These are phyloP conservation scores for Rhinella marina DNA, from an alignment of 2,797 vertebrate genomes.

Conservation along the genomic window DNA sequence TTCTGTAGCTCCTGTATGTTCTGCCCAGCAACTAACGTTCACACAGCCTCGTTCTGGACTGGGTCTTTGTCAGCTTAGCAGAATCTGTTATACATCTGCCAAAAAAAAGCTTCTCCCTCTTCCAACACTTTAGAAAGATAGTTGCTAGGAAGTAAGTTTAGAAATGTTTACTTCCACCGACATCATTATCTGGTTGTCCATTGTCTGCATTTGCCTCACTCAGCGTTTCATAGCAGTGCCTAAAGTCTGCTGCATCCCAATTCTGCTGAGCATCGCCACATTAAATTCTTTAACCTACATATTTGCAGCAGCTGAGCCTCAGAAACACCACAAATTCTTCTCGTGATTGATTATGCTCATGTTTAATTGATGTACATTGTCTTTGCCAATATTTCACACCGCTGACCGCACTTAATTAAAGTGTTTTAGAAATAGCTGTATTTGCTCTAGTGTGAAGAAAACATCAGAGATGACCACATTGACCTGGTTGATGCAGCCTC, in stretches of 20 bases:
- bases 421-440: neutral
- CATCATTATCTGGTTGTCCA: constrained; percentile 37
- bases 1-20: constrained; percentile 14
- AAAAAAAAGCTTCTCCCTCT: neutral
- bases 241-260: constrained; percentile 24
- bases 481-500: neutral
- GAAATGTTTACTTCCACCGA: constrained; percentile 44
- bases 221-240: constrained; percentile 35
- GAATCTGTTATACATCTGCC: constrained; percentile 33
- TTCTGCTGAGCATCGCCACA: constrained; percentile 26
- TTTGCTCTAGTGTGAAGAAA: neutral
- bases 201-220: constrained; percentile 37
- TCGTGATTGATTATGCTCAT: constrained; percentile 17
- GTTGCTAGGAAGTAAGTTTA: constrained; percentile 45
- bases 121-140: constrained; percentile 22
- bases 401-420: neutral
- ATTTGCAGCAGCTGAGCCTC: neutral
- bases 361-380: neutral
- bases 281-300: constrained; percentile 18
- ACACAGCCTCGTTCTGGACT: constrained; percentile 8
- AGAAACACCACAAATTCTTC: constrained; percentile 12
- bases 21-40: constrained; percentile 41
- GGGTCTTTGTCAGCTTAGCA: constrained; percentile 32
- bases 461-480: neutral
- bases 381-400: constrained; percentile 11